Conservation (phyloP, 2,113 vertebrate species). For the Platysternon megacephalum region DNA sequence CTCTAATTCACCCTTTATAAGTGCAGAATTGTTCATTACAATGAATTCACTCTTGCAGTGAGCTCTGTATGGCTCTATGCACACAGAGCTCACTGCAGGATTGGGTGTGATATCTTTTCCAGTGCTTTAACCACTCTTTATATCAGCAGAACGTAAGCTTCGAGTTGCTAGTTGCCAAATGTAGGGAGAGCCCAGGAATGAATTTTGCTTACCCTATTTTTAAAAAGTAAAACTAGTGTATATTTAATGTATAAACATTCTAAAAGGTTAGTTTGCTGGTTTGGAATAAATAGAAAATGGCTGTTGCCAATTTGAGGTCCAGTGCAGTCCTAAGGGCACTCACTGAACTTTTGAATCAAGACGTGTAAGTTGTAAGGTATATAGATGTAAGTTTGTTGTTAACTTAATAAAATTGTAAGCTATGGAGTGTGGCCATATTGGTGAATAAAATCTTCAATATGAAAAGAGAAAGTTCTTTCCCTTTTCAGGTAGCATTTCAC, state of each 20-base stretch:
- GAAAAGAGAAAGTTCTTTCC: background rate
- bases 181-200: background rate
- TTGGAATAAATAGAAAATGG: background rate
- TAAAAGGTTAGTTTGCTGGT: too few species aligned
- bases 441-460: background rate
- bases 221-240: background rate
- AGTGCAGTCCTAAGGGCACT: background rate
- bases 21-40: background rate
- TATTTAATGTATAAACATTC: background rate
- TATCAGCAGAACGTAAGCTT: background rate
- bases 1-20: background rate
- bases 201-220: background rate
- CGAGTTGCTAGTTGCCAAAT: background rate
- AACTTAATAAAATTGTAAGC: background rate
- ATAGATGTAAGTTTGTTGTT: background rate
- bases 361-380: background rate
- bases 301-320: background rate
- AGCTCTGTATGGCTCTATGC: background rate
- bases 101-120: accelerated
- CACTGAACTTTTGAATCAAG: background rate
- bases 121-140: background rate
- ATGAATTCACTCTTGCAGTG: background rate
- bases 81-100: background rate
- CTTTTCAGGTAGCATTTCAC: background rate
- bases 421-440: background rate